phyloP scores from a whole-genome alignment of 2,797 vertebrate genomes.

The Prunella strophiata region DNA sequence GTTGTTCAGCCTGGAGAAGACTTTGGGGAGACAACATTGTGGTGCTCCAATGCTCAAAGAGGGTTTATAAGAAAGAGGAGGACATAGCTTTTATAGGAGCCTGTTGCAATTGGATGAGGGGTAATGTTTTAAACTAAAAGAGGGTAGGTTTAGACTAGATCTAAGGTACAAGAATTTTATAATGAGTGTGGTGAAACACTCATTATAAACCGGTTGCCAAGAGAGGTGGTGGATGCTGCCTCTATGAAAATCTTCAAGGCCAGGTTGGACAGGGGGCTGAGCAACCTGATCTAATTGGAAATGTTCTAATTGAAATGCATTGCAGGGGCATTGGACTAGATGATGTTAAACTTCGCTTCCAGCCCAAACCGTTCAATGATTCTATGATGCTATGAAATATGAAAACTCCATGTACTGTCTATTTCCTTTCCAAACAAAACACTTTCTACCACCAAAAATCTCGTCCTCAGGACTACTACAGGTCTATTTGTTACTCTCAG shows the following conservation, averaged over 20 bases:
- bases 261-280: accelerated
- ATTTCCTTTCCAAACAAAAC: not conserved
- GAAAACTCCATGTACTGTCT: not conserved
- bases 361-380: not conserved
- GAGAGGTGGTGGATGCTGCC: not conserved
- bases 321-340: not conserved
- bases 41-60: accelerated
- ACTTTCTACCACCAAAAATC: not conserved
- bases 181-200: not conserved
- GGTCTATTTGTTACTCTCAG: not conserved
- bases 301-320: not conserved
- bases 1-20: not conserved
- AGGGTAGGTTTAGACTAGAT: not conserved
- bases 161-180: not conserved
- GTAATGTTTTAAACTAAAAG: not conserved
- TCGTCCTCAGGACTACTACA: not conserved
- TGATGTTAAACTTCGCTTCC: not conserved
- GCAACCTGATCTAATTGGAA: not conserved
- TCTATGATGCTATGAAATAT: not conserved
- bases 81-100: not conserved
- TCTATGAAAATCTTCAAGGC: not conserved
- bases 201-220: not conserved
- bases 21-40: accelerated
- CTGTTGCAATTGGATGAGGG: accelerated
- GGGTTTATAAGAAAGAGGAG: not conserved